Evolutionary conservation across 2,113 vertebrate genomes (phyloP), one percentile per base, ranked within the genome.

Genomic region (Seriola quinqueradiata): DNA sequence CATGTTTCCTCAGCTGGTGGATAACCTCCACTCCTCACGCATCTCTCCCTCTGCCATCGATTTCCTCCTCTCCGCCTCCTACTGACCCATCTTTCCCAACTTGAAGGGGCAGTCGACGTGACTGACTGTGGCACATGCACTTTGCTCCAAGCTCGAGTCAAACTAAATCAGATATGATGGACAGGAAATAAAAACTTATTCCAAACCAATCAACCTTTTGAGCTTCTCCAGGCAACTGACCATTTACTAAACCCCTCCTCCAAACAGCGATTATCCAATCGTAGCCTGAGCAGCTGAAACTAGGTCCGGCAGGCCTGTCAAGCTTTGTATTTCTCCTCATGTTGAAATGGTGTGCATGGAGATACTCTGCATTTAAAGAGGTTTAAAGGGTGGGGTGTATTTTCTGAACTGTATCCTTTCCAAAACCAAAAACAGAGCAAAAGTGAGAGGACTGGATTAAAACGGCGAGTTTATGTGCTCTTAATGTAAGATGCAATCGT

Each of bases 1-100:
- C 8, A 70, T 94, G 89, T 93, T 93, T 93, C 92, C 90, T 94
- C 93, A 94, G 93, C 94, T 95, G 94, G 86, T 82, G 91, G 87
- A 90, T 91, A 92, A 93, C 92, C 92, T 93, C 89, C 89, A 75
- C 77, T 90, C 81, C 87, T 87, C 83, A 71, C 40, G 66, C 80
- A 79, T 79, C 89, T 81, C 84, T 74, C 79, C 57, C 75, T 80
- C 81, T 86, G 79, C 88, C 84, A 85, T 86, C 82, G 71, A 85
- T 88, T 91, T 91, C 88, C 88, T 85, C 74, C 61, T 59, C 63
- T 81, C 69, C 54, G 65, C 68, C 79, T 78, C 79, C 70, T 75
- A 63, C 70, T 25, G 60, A 59, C 72, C 63, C 40, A 40, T 87
- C 82, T 82, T 79, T 90, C 89, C 83, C 40, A 79, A 71, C 79